Evolutionary conservation across 1,140 invertebrate genomes (phyloP), one percentile per base, ranked within the genome.

Genomic region (Atta texana): DNA sequence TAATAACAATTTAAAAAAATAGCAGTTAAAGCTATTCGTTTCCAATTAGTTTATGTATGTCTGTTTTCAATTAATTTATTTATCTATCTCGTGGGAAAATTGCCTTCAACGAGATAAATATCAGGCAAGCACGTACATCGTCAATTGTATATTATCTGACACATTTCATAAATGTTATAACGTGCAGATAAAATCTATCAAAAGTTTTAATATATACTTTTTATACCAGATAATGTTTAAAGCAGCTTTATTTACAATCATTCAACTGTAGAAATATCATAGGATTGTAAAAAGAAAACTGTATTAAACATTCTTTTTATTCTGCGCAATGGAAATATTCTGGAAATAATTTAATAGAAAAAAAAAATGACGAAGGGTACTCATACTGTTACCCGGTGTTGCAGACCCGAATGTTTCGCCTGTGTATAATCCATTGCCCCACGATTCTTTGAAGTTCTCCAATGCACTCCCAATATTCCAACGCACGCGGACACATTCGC

Each of bases 371-470:
- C 16, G 2, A 5, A 4, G 10, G 5, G 10, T 14, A 68, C 34
- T 68, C 64, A 44, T 28, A 44, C 61, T 8, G 6, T 18, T 16
- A n/a, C 0, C 2, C n/a, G 34, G 12, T 14, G 34, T 68, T 68
- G 34, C 34, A 12, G 31, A 66, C 3, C 31, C 64, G 34, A 68
- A 68, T 21, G 34, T 44, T 44, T 68, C n/a, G n/a, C n/a, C 34
- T 66, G 18, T 34, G 18, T 39, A 66, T 21, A 68, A 68, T 68
- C n/a, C 64, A 34, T 18, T 8, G 31, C 31, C 16, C 31, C 28
- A 21, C 31, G 64, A 66, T 39, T 21, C 64, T 66, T 66, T 66
- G 64, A 66, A 21, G 64, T 68, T 66, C 64, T 12, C 4, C 18
- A 16, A 66, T 66, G 64, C 8, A 12, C 28, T 18, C 28, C 7